A percentile compares a stretch with the other conserved stretches of the same genome.
phyloP scores from a whole-genome alignment of 1,140 invertebrate species.

The Trachymyrmex cornetzi region DNA sequence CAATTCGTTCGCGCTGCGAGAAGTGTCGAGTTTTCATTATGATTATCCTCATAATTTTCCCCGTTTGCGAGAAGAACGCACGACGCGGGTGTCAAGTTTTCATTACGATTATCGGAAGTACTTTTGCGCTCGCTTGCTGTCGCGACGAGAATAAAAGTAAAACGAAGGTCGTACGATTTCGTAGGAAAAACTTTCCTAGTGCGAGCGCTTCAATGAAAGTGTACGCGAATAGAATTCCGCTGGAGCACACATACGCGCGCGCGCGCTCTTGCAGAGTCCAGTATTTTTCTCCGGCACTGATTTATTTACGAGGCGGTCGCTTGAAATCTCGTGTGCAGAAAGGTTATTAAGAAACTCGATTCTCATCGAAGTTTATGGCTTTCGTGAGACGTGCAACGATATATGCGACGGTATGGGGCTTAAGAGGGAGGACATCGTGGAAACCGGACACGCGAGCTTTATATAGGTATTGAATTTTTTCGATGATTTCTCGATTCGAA shows the following conservation, averaged over 20 bases:
- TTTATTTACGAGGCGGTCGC: conserved; percentile 61
- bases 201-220: conserved; percentile 49
- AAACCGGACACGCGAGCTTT: conserved; percentile 54
- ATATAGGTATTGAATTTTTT: conserved; percentile 39
- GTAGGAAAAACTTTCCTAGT: conserved; percentile 45
- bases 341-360: conserved; percentile 70
- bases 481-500: conserved; percentile 8
- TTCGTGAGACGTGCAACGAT: conserved; percentile 63
- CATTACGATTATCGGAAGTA: conserved; percentile 62
- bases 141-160: conserved; percentile 50
- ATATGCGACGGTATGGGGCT: conserved; percentile 11
- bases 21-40: conserved; percentile 50
- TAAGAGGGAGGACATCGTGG: conserved; percentile 37
- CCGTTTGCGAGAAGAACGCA: conserved; percentile 22
- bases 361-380: conserved; percentile 66
- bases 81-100: conserved; percentile 40
- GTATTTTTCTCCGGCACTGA: conserved; percentile 47
- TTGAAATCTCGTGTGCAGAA: conserved; percentile 51
- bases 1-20: neutral
- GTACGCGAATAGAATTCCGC: conserved; percentile 48
- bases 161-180: conserved; percentile 53
- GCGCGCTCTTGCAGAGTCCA: neutral
- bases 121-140: conserved; percentile 32
- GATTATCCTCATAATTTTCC: conserved; percentile 50
- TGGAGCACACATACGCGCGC: neutral